Evolutionary conservation across 1,140 invertebrate species (phyloP), one percentile per base, ranked within the genome.

Genomic region (Maniola jurtina): DNA sequence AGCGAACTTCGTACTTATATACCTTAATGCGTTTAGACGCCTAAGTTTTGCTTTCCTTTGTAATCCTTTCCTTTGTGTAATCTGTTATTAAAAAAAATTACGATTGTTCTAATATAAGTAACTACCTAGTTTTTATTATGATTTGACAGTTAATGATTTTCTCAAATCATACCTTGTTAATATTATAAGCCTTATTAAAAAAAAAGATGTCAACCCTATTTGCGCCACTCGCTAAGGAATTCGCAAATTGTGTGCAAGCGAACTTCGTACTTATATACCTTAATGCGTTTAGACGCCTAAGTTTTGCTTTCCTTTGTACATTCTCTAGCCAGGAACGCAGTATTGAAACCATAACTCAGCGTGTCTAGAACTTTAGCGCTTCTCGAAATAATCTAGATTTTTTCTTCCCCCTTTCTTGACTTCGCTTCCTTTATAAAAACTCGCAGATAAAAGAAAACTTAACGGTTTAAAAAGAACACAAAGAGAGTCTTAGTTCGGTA

Each of bases 381-480:
- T 68, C 61, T 68, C 64, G 61, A 69, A 69, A 69, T 69, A 64
- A 64, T 61, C 52, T 57, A 57, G 56, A 64, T 69, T 60, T 65
- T 60, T 54, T 57, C 42, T 57, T 50, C 42, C 45, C 35, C 34
- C 40, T 57, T 60, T 55, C 67, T 60, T 65, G 68, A 65, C 61
- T 64, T 64, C 68, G 48, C 50, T 64, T 55, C 60, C 61, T 68
- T 65, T 65, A 65, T 65, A 65, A 48, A 67, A 71, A 71, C 56
- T 71, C 52, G 50, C 36, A 70, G 62, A 71, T 70, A 63, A 71
- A 66, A 60, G n/a, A 55, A 64, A 71, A 71, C 69, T 70, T 70
- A 57, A 61, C 64, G 50, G 61, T 67, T 71, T 66, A 71, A 71
- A 71, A 67, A 66, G 60, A 66, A 70, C 62, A 69, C 62, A 71